These are phyloP conservation scores for Marasmarcha lunaedactyla DNA, from an alignment of 2,888 invertebrate genomes.

Conservation along the genomic window DNA sequence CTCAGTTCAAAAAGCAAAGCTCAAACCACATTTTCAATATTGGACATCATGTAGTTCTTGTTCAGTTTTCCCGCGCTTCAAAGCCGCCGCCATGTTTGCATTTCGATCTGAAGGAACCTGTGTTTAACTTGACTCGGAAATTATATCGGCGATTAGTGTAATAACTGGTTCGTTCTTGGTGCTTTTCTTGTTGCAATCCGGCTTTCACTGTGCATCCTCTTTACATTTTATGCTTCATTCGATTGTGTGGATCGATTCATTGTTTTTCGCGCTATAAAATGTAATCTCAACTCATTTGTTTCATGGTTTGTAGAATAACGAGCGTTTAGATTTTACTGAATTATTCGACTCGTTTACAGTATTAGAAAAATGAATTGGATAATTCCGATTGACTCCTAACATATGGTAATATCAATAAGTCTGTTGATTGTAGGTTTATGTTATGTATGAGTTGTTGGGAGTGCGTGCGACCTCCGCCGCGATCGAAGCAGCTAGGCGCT, in stretches of 20 bases:
- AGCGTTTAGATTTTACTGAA: constrained; percentile 17
- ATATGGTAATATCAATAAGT: constrained; percentile 47
- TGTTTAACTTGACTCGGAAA: constrained; percentile 70
- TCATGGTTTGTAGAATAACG: constrained; percentile 24
- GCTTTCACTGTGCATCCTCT: constrained; percentile 47
- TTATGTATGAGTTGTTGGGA: constrained; percentile 29
- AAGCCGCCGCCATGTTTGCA: constrained; percentile 70
- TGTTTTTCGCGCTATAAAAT: constrained; percentile 54
- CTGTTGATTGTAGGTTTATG: constrained; percentile 35
- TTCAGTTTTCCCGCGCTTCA: constrained; percentile 36
- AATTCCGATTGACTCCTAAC: constrained; percentile 38
- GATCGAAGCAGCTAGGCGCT: constrained; percentile 8
- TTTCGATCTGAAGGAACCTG: constrained; percentile 68
- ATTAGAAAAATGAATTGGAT: constrained; percentile 30
- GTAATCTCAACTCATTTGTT: constrained; percentile 39
- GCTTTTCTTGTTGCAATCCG: constrained; percentile 50
- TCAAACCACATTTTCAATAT: background rate
- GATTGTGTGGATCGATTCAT: constrained; percentile 53
- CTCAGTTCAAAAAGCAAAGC: no score
- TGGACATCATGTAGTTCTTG: background rate
- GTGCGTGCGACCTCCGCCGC: constrained; percentile 1
- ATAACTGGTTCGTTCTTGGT: constrained; percentile 61
- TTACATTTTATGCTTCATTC: constrained; percentile 19
- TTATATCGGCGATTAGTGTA: constrained; percentile 71
- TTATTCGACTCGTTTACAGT: constrained; percentile 15